Conservation (phyloP, 2,113 vertebrate species). For the Malurus elegans region DNA sequence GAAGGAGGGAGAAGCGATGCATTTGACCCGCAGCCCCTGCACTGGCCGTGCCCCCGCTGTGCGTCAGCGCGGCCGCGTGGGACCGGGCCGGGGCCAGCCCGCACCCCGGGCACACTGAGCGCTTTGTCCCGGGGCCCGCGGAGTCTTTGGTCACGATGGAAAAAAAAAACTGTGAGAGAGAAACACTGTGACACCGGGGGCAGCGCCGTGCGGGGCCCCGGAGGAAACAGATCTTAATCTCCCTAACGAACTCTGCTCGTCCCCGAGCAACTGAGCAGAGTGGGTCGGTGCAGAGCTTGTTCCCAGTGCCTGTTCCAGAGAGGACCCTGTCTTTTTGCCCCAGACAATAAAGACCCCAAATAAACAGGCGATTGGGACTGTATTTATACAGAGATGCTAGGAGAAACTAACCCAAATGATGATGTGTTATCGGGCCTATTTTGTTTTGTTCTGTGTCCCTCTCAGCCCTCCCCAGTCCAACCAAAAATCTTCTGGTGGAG, state of each 20-base stretch:
- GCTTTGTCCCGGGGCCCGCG: not conserved
- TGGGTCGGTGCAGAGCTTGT: not conserved
- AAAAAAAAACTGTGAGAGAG: not conserved
- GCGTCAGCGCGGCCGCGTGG: not conserved
- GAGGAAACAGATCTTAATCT: conserved; percentile 11
- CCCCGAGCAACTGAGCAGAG: not conserved
- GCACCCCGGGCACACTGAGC: not conserved
- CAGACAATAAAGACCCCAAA: not conserved
- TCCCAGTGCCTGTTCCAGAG: not conserved
- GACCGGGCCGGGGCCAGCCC: not conserved
- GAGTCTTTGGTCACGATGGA: not conserved
- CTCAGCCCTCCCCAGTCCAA: not conserved
- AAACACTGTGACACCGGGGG: not conserved
- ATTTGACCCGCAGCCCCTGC: not conserved
- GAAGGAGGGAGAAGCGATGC: not conserved
- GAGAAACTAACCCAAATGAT: not conserved
- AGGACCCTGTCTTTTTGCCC: not conserved
- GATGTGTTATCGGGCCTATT: rapidly evolving
- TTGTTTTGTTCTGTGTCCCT: not conserved
- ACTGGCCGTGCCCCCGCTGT: not conserved
- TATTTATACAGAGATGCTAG: not conserved
- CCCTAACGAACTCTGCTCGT: not conserved
- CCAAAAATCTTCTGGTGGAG: not conserved
- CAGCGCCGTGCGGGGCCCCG: not conserved
- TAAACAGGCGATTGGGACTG: not conserved